Evolutionary conservation across 2,888 invertebrate genomes (phyloP).

Genomic region (Chrysopilus asiliformis): DNA sequence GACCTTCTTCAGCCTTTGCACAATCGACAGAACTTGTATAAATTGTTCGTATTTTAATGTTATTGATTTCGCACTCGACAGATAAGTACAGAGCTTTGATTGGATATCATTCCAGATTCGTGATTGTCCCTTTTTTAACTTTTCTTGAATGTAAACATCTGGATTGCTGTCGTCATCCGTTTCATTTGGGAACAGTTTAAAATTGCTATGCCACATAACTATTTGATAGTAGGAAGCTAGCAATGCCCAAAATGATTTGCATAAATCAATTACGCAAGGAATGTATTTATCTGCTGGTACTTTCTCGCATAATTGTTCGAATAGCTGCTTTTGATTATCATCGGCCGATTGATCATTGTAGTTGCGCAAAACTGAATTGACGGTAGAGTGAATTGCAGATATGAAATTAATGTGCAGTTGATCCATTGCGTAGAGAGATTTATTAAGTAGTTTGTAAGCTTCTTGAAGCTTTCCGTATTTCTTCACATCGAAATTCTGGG

Average conservation of each 20-base stretch:
- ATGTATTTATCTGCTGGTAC: constrained; percentile 31
- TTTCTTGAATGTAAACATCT: constrained; percentile 69
- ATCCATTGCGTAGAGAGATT: constrained; percentile 86
- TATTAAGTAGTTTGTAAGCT: constrained; percentile 80
- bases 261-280: constrained; percentile 69
- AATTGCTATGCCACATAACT: constrained; percentile 35
- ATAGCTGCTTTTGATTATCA: constrained; percentile 52
- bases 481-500: constrained; percentile 57
- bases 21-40: constrained; percentile 73
- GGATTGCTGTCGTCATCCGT: constrained; percentile 45
- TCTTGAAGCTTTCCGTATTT: constrained; percentile 72
- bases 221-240: constrained; percentile 58
- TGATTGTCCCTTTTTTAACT: constrained; percentile 71
- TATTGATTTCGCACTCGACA: constrained; percentile 69
- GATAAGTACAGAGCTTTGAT: constrained; percentile 69
- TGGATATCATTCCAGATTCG: constrained; percentile 92
- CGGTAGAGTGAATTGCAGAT: constrained; percentile 75
- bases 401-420: constrained; percentile 88
- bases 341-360: constrained; percentile 38
- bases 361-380: constrained; percentile 43
- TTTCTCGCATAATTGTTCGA: constrained; percentile 62
- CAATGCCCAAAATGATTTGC: constrained; percentile 74
- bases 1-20: constrained; percentile 78
- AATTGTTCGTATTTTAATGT: constrained; percentile 88
- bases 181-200: constrained; percentile 27